Conservation (phyloP, 2,797 vertebrate genomes). For the Eupleurogrammus muticus region DNA sequence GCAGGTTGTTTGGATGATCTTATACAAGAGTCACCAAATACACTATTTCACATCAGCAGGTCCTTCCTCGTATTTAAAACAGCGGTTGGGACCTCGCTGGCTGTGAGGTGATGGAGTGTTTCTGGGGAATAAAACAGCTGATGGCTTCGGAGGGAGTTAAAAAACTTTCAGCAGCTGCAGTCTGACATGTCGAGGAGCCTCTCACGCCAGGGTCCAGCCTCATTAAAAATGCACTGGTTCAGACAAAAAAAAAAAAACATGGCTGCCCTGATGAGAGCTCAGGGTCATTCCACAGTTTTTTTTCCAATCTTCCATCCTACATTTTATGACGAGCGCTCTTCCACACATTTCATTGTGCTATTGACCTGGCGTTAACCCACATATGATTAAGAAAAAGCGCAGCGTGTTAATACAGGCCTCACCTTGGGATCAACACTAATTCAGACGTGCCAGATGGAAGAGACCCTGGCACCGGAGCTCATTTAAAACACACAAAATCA, state of each 20-base stretch:
- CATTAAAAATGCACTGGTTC: conserved; percentile 55
- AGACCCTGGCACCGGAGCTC: conserved; percentile 43
- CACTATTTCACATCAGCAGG: too few relatives aligned
- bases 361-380: too few relatives aligned
- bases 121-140: conserved; percentile 8
- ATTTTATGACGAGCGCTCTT: too few relatives aligned
- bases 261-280: too few relatives aligned
- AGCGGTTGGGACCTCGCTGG: too few relatives aligned
- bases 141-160: conserved; percentile 23
- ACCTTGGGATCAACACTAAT: conserved; percentile 50
- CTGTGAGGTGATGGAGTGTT: background rate
- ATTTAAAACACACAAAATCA: conserved; percentile 56
- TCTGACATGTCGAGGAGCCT: conserved; percentile 32
- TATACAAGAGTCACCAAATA: too few relatives aligned
- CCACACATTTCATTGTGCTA: too few relatives aligned
- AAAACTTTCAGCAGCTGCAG: conserved; percentile 23
- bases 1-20: too few relatives aligned
- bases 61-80: too few relatives aligned
- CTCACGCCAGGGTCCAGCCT: conserved; percentile 25
- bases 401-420: conserved; percentile 50
- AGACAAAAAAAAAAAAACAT: too few relatives aligned
- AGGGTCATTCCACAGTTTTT: too few relatives aligned
- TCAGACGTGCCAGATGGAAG: conserved; percentile 59
- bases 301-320: too few relatives aligned
- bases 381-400: conserved; percentile 5